Conservation (phyloP, 2,113 vertebrate genomes). For the Xerus inauris region DNA sequence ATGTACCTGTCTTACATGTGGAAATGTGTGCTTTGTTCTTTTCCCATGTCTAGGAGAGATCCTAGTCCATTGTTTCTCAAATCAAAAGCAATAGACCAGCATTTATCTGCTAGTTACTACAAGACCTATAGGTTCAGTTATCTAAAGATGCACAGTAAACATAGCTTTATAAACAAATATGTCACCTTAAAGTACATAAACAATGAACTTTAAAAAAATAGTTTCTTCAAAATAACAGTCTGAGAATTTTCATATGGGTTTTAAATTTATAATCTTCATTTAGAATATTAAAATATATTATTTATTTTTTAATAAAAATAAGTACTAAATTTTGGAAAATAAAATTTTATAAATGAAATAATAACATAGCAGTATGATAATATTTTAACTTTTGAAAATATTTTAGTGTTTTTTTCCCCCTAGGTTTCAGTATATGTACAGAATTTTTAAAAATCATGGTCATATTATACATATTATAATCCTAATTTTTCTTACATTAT, state of each 20-base stretch:
- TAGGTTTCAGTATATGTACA: background rate
- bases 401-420: background rate
- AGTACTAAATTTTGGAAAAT: background rate
- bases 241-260: background rate
- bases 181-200: background rate
- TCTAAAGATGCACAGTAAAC: background rate
- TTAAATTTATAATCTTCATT: background rate
- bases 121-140: no score
- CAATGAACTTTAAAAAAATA: background rate
- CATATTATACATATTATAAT: background rate
- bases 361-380: background rate
- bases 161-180: background rate
- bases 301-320: background rate
- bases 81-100: background rate
- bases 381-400: background rate
- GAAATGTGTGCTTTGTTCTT: background rate
- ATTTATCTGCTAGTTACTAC: background rate
- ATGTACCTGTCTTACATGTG: background rate
- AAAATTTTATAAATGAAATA: background rate
- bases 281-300: background rate
- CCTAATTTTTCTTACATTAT: background rate
- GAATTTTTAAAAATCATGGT: background rate
- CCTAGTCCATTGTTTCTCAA: background rate
- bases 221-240: background rate
- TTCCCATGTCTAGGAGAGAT: background rate